Base-by-base conservation (phyloP, 2,797 vertebrate species). In the Nothura maculosa region DNA sequence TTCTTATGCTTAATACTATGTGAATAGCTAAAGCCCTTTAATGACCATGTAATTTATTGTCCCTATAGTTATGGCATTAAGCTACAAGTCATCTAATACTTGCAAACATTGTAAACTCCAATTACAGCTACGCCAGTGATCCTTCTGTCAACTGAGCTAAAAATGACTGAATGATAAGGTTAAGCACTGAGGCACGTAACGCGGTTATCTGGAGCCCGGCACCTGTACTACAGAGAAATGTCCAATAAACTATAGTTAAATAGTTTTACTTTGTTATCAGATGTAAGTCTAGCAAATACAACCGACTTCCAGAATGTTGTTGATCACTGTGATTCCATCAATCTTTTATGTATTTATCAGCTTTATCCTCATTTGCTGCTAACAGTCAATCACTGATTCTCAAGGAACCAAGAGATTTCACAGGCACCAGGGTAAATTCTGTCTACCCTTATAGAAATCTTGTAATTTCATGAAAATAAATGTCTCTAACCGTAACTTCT, bases 51-150 rank as follows among this genome's bases (percentile, higher is more conserved):
- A 78, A 88, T 89, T 92, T 93, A 93, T 95, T 85, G 83, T 85
- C 68, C 90, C 82, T 96, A 89, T 50, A 90, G 90, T 94, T 90
- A 96, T 75, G 83, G 96, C 86, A 94, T 74, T 94, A 95, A 94
- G 87, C 90, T 95, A 89, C 50, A 96, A 96, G 95, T 96, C 95
- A 84, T 73, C 70, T 96, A 94, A 82, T 87, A 93, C 93, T 94
- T 92, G 77, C 94, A 95, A 96, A 94, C 95, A 97, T 73, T 84
- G 88, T 92, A 91, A 95, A 95, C 82, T 93, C 85, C 96, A 92
- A 77, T 96, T 94, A 95, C 75, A 93, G 95, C 89, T 89, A 43
- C 82, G 58, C 57, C 73, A 90, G 93, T 93, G 96, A 97, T 95
- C 68, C 94, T 82, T 92, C 85, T 92, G 92, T 96, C 95, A 89